Evolutionary conservation across 2,113 vertebrate genomes (phyloP), one percentile per base, ranked within the genome.

Genomic region (Promerops cafer): DNA sequence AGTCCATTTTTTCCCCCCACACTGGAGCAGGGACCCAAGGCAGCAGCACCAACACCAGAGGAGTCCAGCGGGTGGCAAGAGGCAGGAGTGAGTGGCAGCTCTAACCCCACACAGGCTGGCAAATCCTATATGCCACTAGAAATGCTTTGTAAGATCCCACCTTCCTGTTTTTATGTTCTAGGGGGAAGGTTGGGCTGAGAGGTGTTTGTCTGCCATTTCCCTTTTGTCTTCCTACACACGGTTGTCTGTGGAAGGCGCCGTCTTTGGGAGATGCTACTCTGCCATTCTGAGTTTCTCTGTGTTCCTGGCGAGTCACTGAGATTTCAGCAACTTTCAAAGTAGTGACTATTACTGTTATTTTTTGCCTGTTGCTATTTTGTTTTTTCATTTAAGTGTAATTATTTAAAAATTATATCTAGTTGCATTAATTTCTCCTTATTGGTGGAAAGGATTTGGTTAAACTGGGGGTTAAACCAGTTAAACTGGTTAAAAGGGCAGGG

Each of bases 161-260:
- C 8, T 68, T 59, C 22, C 16, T 37, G 21, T 2, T 42, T 35
- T 11, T 21, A 35, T 33, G 9, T 52, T 37, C 33, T 30, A 21
- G 11, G 6, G 37, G 5, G 3, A 37, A 31, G 6, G 9, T 3
- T 77, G 37, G 52, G 6, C 31, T 50, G 52, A 14, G 37, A 31
- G 11, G 11, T 5, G 0, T 68, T 66, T 68, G 20, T 31, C 20
- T 7, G 10, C 26, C 2, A 18, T 31, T 59, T 18, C 16, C 6
- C 9, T 42, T 66, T 37, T 44, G 26, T 37, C 11, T 50, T 17
- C 17, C 7, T 26, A 20, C 8, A 30, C 0, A 1, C 0, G 0
- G 16, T 31, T 8, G 1, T 50, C 17, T 52, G 31, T 37, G 22
- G 22, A 76, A 40, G 16, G 16, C 0, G 0, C 9, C 14, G 8